Evolutionary conservation across 2,888 invertebrate species (phyloP), one percentile per base, ranked within the genome.

Genomic region (Stenurella melanura): DNA sequence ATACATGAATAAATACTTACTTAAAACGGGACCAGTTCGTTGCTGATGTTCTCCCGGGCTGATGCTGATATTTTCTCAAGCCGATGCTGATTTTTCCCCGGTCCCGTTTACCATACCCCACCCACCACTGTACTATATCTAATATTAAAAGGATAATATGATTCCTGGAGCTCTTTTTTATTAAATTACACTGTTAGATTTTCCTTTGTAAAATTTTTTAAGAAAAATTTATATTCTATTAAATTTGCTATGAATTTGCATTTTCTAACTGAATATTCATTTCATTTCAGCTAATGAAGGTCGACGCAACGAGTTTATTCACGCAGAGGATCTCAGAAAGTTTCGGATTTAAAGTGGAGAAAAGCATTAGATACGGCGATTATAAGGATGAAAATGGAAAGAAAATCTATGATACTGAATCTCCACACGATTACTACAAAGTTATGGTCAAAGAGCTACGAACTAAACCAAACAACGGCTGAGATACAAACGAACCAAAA

Each of bases 291-390:
- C 86, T 96, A 26, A 92, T 96, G 84, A 96, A 96, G 89, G 94
- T 94, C 18, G 96, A 96, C 86, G 95, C 96, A 0, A 96, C 96
- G 0, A 95, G 96, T 19, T 91, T 93, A 1, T 96, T 92, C 85
- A 96, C 96, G 0, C 96, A 96, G 86, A 94, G 93, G 83, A 94
- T 95, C 73, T 93, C 94, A 78, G 91, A 92, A 83, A 93, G 93
- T 34, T 90, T 94, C 61, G 95, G 94, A 0, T 93, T 95, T 85
- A 90, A 91, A 67, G 91, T 92, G 0, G 90, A 93, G 42, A 91
- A 92, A 68, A 93, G 93, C 80, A 92, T 96, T 18, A 90, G 90
- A 60, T 96, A 96, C 87, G 90, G 91, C n/a, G 94, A 95, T 78
- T 93, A 95, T 86, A 91, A 92, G 72, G 93, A 94, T 84, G 91